Conservation (phyloP, 2,888 invertebrate species). For the Rotaria macrura region DNA sequence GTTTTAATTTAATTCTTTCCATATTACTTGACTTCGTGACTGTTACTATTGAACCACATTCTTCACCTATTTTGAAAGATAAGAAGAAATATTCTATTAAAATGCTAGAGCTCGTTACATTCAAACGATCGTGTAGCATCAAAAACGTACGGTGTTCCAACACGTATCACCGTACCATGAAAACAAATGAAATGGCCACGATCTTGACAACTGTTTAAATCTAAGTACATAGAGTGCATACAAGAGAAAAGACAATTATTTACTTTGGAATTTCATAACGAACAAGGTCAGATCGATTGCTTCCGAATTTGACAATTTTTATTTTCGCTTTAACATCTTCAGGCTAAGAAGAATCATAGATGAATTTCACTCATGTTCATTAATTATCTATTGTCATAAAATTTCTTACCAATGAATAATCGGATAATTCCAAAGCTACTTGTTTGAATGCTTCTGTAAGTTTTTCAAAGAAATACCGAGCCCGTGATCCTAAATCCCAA, state of each 20-base stretch:
- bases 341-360: neutral
- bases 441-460: neutral
- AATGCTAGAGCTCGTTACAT: neutral
- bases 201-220: neutral
- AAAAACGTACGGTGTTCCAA: neutral
- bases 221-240: neutral
- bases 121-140: neutral
- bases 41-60: slow-evolving; percentile 2
- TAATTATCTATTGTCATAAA: neutral
- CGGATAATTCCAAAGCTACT: neutral
- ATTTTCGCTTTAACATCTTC: neutral
- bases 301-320: neutral
- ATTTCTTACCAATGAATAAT: neutral
- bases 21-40: neutral
- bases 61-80: no score
- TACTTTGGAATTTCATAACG: slow-evolving; percentile 17
- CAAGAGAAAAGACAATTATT: neutral
- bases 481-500: neutral
- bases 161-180: neutral
- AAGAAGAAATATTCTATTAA: no score
- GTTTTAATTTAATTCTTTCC: slow-evolving; percentile 44
- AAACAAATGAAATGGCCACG: slow-evolving; percentile 13
- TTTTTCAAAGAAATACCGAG: slow-evolving; percentile 5
- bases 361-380: neutral
- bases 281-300: neutral